Percentiles rank a stretch among this genome's conserved stretches.
Evolutionary conservation across 1,140 invertebrate species (phyloP).

Genomic region (Magallana angulata): DNA sequence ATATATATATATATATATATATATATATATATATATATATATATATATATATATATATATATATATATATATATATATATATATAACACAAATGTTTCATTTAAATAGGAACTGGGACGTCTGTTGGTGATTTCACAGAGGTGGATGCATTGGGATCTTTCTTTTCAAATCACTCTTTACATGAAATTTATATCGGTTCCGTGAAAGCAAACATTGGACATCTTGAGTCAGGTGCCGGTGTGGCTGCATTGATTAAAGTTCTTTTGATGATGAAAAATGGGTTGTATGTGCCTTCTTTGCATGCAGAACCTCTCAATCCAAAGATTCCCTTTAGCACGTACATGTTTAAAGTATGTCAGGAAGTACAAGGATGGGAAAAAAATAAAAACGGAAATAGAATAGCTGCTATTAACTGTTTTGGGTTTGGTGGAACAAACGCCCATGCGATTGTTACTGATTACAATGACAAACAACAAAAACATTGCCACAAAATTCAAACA

Average conservation of each 20-base stretch:
- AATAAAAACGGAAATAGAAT: constrained; percentile 85
- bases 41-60: no score
- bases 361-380: constrained; percentile 87
- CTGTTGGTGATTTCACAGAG: constrained; percentile 63
- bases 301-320: constrained; percentile 90
- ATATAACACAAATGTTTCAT: no score
- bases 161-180: not conserved
- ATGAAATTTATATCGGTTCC: not conserved
- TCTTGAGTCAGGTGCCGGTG: not conserved
- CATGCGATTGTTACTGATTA: constrained; percentile 86
- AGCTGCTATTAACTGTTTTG: constrained; percentile 94
- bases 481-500: not conserved
- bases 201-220: constrained; percentile 13
- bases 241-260: constrained; percentile 1
- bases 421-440: constrained; percentile 97
- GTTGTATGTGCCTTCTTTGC: constrained; percentile 92
- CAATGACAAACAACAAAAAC: constrained; percentile 80
- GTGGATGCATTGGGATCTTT: constrained; percentile 37
- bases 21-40: no score
- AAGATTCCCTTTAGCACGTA: constrained; percentile 84
- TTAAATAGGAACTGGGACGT: constrained; percentile 51
- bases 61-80: no score
- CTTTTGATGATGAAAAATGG: constrained; percentile 68
- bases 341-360: constrained; percentile 81
- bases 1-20: no score